phyloP scores from a whole-genome alignment of 2,113 vertebrate genomes.

The Pica pica region DNA sequence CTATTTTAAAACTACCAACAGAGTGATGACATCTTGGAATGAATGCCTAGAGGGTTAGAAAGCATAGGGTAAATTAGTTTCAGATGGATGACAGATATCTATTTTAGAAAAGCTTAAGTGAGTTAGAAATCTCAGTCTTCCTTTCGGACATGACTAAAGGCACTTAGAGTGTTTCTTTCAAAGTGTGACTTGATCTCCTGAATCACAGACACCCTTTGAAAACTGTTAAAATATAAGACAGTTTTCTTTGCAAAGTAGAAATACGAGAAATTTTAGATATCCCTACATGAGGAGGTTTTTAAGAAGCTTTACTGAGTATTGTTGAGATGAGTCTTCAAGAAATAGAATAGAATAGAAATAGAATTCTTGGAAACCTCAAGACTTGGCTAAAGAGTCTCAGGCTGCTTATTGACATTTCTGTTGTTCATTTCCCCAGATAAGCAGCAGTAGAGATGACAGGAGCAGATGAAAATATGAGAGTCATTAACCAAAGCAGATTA shows the following conservation, averaged over 20 bases:
- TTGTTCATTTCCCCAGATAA: background rate
- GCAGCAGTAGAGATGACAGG: background rate
- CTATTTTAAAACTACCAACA: conserved; percentile 22
- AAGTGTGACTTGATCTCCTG: background rate
- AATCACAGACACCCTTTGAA: background rate
- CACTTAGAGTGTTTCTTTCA: background rate
- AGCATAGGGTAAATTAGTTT: conserved; percentile 1
- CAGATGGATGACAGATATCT: background rate
- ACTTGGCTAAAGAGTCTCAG: background rate
- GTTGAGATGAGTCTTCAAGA: background rate
- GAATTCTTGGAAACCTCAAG: background rate
- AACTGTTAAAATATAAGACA: background rate
- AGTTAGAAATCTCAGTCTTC: background rate
- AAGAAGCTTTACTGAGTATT: background rate
- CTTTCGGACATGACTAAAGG: background rate
- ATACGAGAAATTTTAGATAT: background rate
- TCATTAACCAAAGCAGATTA: background rate
- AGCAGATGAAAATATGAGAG: background rate
- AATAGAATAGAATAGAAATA: background rate
- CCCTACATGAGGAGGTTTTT: background rate
- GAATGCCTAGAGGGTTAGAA: background rate
- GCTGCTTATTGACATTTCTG: background rate
- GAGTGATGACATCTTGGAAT: conserved; percentile 33
- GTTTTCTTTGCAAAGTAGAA: background rate
- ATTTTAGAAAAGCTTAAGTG: background rate